Evolutionary conservation across 2,797 vertebrate genomes (phyloP), one percentile per base, ranked within the genome.

Genomic region (Karalla daura): DNA sequence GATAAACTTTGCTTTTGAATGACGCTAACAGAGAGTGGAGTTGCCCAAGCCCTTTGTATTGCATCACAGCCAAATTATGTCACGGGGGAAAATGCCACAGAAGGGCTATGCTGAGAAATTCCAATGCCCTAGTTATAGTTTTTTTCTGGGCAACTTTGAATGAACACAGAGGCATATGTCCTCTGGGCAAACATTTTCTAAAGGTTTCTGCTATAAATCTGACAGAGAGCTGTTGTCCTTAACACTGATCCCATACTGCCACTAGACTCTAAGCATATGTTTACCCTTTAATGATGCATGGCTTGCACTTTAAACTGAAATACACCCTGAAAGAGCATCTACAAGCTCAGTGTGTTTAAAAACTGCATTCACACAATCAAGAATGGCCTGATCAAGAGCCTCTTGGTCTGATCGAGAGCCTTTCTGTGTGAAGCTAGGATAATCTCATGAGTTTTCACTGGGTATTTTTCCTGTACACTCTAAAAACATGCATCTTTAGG

Each of bases 1-100:
- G 64, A 67, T 75, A 64, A 76, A 86, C 62, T 75, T 74, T 81
- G 63, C 73, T 67, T 77, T 70, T 66, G 70, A 83, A 75, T 46
- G 73, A 71, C 66, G 55, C 40, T 27, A 80, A 85, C 65, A 84
- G 71, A 82, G 47, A 18, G 17, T 33, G 37, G 33, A 71, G 54
- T 45, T 45, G n/a, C 63, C 60, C 24, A 23, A 18, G 10, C 24
- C 30, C 59, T 58, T 68, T 70, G 47, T 64, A 13, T 78, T 85
- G 61, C 33, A 63, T 49, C 54, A 52, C 46, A 72, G 51, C 30
- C 17, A 64, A 70, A 74, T 59, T 10, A 55, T 54, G 47, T 53
- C 70, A 62, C 61, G 9, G 23, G 70, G 80, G 74, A 71, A 63
- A 55, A 60, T 1, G 10, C 20, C 25, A 13, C 21, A 36, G 65